These are phyloP conservation scores for Takifugu flavidus DNA, from an alignment of 2,113 vertebrate species.

Conservation along the genomic window DNA sequence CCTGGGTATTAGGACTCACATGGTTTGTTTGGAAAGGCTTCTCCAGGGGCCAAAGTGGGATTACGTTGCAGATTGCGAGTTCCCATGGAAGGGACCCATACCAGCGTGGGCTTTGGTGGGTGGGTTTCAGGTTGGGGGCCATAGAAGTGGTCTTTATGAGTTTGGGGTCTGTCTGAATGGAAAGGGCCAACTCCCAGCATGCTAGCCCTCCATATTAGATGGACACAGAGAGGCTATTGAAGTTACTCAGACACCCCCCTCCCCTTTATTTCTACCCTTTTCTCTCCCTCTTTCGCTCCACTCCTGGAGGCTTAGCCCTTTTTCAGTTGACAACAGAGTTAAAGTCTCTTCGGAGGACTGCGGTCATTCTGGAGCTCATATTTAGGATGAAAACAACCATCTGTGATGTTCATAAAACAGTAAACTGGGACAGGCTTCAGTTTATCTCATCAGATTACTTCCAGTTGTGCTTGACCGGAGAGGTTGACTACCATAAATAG, in stretches of 20 bases:
- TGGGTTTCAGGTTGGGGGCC: slow-evolving; percentile 73
- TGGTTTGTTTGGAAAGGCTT: slow-evolving; percentile 75
- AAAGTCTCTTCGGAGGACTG: slow-evolving; percentile 34
- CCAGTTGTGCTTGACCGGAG: no score
- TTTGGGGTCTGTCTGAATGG: slow-evolving; percentile 71
- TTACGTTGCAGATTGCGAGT: slow-evolving; percentile 78
- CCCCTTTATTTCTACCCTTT: slow-evolving; percentile 56
- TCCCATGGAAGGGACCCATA: slow-evolving; percentile 71
- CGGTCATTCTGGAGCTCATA: slow-evolving; percentile 40
- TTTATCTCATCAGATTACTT: no score
- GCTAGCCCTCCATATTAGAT: slow-evolving; percentile 73
- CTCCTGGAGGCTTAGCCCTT: slow-evolving; percentile 57
- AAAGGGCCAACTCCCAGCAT: slow-evolving; percentile 75
- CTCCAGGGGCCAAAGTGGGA: slow-evolving; percentile 74
- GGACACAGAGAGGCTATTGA: slow-evolving; percentile 76
- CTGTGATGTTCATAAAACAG: background rate
- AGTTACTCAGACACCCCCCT: slow-evolving; percentile 62
- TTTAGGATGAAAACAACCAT: slow-evolving; percentile 45
- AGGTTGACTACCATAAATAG: no score
- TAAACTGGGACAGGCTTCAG: no score
- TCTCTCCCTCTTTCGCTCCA: slow-evolving; percentile 40
- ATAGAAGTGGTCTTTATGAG: slow-evolving; percentile 74
- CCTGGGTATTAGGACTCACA: slow-evolving; percentile 72
- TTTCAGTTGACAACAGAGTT: slow-evolving; percentile 45
- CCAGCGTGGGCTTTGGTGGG: slow-evolving; percentile 65